Conservation (phyloP, 1,140 invertebrate genomes). For the Drosophila subpulchrella region DNA sequence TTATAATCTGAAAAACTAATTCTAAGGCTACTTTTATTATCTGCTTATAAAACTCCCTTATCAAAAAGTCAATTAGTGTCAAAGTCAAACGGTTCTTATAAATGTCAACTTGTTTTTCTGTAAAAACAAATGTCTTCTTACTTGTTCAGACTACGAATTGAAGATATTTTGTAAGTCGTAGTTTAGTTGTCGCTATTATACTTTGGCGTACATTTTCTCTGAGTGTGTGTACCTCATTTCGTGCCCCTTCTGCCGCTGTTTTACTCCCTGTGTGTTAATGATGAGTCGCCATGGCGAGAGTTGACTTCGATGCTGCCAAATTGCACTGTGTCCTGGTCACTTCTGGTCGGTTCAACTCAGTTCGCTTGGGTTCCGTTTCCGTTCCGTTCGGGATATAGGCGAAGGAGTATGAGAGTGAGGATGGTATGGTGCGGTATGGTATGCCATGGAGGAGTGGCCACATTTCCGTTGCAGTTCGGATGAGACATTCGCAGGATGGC, state of each 20-base stretch:
- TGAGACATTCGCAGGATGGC: slow-evolving; percentile 62
- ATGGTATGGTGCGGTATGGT: not conserved
- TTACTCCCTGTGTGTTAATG: slow-evolving; percentile 53
- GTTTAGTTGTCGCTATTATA: too few relatives aligned
- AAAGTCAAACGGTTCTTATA: too few relatives aligned
- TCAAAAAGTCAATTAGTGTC: too few relatives aligned
- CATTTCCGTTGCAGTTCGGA: slow-evolving; percentile 74
- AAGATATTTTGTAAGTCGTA: too few relatives aligned
- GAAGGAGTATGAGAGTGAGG: slow-evolving; percentile 3
- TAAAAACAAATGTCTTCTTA: too few relatives aligned
- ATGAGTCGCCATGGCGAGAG: slow-evolving; percentile 64
- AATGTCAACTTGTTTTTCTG: too few relatives aligned
- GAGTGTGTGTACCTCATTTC: slow-evolving; percentile 6
- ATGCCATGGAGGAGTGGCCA: slow-evolving; percentile 39
- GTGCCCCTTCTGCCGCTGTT: slow-evolving; percentile 1
- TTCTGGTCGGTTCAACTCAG: slow-evolving; percentile 37
- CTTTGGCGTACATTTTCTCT: not conserved
- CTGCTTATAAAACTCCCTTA: too few relatives aligned
- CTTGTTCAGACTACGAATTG: too few relatives aligned
- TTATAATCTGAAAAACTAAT: too few relatives aligned
- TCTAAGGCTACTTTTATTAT: too few relatives aligned
- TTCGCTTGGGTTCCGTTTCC: slow-evolving; percentile 11
- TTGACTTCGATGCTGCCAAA: slow-evolving; percentile 67
- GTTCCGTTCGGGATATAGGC: slow-evolving; percentile 10
- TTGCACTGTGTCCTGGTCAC: slow-evolving; percentile 46